These are phyloP conservation scores for Chymomyza procnemis DNA, from an alignment of 2,888 invertebrate genomes.

Conservation along the genomic window DNA sequence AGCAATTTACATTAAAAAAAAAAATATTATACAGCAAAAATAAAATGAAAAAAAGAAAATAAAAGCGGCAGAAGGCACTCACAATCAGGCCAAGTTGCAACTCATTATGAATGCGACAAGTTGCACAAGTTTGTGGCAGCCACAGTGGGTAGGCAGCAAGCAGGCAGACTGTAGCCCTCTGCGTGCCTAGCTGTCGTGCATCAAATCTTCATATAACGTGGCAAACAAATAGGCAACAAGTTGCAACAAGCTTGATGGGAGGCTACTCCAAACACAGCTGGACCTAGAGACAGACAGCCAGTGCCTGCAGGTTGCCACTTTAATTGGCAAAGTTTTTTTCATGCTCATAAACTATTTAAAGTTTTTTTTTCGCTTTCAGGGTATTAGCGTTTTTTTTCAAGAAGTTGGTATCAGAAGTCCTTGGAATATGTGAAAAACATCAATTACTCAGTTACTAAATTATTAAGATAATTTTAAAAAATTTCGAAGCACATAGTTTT, in stretches of 20 bases:
- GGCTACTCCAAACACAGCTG: constrained; percentile 8
- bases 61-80: constrained; percentile 4
- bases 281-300: constrained; percentile 28
- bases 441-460: neutral
- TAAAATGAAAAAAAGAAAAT: neutral
- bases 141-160: constrained; percentile 4
- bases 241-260: constrained; percentile 25
- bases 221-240: constrained; percentile 43
- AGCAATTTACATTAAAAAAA: neutral
- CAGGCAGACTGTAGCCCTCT: neutral
- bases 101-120: constrained; percentile 62
- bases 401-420: neutral
- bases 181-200: constrained; percentile 10
- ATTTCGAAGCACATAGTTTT: no score
- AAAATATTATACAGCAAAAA: neutral
- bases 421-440: neutral
- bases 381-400: neutral
- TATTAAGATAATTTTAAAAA: no score
- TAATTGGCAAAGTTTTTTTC: constrained; percentile 57
- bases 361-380: neutral
- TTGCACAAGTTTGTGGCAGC: constrained; percentile 13
- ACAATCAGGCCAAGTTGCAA: neutral
- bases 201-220: constrained; percentile 22
- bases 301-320: constrained; percentile 24
- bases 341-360: constrained; percentile 36